These are phyloP conservation scores for Calliphora vomitoria DNA, from an alignment of 2,888 invertebrate species.

Conservation along the genomic window DNA sequence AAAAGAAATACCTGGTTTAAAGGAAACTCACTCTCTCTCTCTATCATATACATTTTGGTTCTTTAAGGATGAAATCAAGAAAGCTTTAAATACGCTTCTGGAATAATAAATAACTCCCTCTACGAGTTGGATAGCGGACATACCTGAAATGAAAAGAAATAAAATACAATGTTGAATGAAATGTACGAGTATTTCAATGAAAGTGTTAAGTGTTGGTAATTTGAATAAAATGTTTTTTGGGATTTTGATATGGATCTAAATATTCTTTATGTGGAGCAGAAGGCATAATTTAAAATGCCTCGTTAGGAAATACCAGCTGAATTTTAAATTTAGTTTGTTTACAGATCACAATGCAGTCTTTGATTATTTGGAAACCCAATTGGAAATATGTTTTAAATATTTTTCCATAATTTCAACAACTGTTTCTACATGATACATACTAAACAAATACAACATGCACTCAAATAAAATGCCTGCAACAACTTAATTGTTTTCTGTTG, in stretches of 20 bases:
- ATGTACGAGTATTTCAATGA: slow-evolving; percentile 47
- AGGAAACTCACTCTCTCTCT: slow-evolving; percentile 17
- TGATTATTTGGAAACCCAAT: too few relatives aligned
- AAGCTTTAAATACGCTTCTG: slow-evolving; percentile 58
- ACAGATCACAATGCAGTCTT: too few relatives aligned
- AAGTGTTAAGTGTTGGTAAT: slow-evolving; percentile 73
- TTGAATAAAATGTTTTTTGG: slow-evolving; percentile 57
- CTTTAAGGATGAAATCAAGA: slow-evolving; percentile 69
- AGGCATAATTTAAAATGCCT: background rate
- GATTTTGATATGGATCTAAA: slow-evolving; percentile 36
- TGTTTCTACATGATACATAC: slow-evolving; percentile 37
- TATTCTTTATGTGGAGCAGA: background rate
- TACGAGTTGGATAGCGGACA: background rate
- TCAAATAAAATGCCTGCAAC: background rate
- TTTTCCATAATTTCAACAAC: background rate
- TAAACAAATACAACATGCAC: background rate
- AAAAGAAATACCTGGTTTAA: slow-evolving; percentile 64
- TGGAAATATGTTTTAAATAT: too few relatives aligned
- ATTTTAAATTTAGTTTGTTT: background rate
- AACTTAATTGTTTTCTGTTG: background rate
- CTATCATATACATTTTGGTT: slow-evolving; percentile 3
- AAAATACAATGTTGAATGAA: slow-evolving; percentile 11
- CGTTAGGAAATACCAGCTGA: background rate
- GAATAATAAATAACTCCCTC: slow-evolving; percentile 69
- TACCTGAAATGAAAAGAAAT: slow-evolving; percentile 39